Base-by-base conservation (phyloP, 1,140 invertebrate genomes). In the Drosophila aff. region DNA sequence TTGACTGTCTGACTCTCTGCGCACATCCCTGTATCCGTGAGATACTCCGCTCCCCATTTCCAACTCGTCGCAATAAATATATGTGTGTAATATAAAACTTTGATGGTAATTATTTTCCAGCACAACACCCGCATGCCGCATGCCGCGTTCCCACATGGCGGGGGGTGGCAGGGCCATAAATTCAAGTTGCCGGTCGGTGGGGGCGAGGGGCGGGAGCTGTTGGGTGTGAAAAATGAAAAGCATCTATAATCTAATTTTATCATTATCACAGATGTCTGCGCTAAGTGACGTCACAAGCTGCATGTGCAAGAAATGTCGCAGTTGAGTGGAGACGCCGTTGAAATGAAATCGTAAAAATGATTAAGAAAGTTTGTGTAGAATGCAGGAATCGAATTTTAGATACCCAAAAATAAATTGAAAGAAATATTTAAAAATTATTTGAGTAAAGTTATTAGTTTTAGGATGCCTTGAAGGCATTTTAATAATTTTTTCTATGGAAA, bases 241-340 rank as follows among this genome's bases (percentile, higher is more conserved):
- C 85, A 90, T 90, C 85, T 60, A 90, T 90, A 90, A 90, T 90
- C 86, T 90, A 90, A 90, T 90, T 82, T 90, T 85, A 89, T 89
- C 85, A 90, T 89, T 89, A 89, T 89, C 85, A 85, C 85, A 90
- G 85, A 74, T 90, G 79, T 89, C 85, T 90, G 85, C 76, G 65
- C 86, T 82, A 90, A 91, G 85, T 85, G 85, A 90, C 85, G 85
- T 90, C 86, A 90, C 68, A 77, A 31, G 81, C 60, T 63, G 79
- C 61, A 66, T 79, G 66, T 66, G 67, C 66, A 77, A 65, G 57
- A 79, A 63, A 66, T 65, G 55, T 49, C 33, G 31, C 43, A 66
- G 57, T 38, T 65, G 57, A 61, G 61, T 55, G 41, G 43, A 60
- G 55, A 50, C 15, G 33, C 28, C 52, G 47, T 53, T 74, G 49